These are phyloP conservation scores for Phenganax stokvisi DNA, from an alignment of 92 coral and sea anemone species.

Conservation along the genomic window DNA sequence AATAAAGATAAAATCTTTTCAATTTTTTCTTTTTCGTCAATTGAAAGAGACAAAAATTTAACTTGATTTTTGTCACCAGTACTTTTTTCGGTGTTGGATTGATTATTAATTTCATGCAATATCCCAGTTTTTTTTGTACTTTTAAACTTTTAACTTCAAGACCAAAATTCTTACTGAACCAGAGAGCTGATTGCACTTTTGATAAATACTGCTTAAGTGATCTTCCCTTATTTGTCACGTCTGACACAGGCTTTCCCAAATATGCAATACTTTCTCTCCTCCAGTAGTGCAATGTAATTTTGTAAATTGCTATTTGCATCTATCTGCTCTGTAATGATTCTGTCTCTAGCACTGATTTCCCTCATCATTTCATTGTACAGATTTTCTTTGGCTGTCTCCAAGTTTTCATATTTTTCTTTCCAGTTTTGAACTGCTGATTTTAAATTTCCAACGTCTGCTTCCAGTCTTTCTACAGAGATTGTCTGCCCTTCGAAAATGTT, in stretches of 20 bases:
- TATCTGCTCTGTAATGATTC: neutral
- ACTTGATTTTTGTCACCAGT: too few species aligned
- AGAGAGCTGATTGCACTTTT: neutral
- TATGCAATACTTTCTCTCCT: neutral
- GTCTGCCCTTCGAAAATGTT: constrained; percentile 2
- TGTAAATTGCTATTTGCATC: neutral
- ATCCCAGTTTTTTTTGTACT: neutral
- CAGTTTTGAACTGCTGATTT: neutral
- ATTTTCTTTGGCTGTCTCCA: neutral
- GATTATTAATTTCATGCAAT: neutral
- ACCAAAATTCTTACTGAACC: neutral
- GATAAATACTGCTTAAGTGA: neutral
- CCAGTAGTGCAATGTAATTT: constrained; percentile 1
- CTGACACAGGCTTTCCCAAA: neutral
- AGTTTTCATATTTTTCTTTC: neutral
- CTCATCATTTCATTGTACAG: neutral
- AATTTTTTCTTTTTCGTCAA: too few species aligned
- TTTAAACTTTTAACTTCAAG: neutral
- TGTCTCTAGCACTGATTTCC: neutral
- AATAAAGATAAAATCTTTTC: neutral
- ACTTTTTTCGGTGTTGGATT: too few species aligned
- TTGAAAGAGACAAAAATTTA: too few species aligned
- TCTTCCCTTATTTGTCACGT: neutral
- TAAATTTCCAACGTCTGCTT: neutral
- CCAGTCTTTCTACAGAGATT: neutral